These are phyloP conservation scores for Haplochromis burtoni DNA, from an alignment of 2,113 vertebrate genomes.

Conservation along the genomic window DNA sequence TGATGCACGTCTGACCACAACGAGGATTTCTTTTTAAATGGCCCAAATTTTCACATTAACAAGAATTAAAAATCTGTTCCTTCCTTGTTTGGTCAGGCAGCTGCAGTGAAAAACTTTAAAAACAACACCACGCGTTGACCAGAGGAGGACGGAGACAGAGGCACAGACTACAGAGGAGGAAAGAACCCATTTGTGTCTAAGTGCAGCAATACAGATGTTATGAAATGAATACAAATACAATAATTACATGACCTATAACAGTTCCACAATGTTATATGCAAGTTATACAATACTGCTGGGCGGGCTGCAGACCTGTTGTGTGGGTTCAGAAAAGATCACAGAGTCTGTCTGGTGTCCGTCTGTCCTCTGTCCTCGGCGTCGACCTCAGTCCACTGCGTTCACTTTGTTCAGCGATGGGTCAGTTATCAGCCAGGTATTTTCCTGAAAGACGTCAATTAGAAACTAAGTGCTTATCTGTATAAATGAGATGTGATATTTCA, in stretches of 20 bases:
- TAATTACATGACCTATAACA: slow-evolving; percentile 88
- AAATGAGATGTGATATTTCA: rapidly evolving
- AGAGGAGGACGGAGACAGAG: slow-evolving; percentile 44
- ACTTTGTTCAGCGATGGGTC: slow-evolving; percentile 48
- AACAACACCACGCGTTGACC: slow-evolving; percentile 38
- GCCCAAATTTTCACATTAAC: not conserved
- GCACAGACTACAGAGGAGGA: slow-evolving; percentile 22
- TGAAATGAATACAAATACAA: slow-evolving; percentile 92
- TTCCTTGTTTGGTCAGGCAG: slow-evolving; percentile 59
- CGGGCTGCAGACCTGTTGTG: slow-evolving; percentile 67
- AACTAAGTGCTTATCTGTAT: not conserved
- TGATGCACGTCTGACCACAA: not conserved
- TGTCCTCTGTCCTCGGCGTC: slow-evolving; percentile 38
- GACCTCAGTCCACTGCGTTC: slow-evolving; percentile 6
- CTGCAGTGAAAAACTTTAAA: slow-evolving; percentile 56
- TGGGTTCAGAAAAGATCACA: slow-evolving; percentile 48
- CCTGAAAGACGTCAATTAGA: slow-evolving; percentile 66
- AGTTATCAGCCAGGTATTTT: slow-evolving; percentile 97
- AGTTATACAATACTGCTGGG: slow-evolving; percentile 90
- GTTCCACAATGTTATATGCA: slow-evolving; percentile 87
- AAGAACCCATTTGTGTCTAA: slow-evolving; percentile 50
- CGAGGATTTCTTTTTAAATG: not conserved
- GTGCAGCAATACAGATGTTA: slow-evolving; percentile 63
- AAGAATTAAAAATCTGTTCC: not conserved
- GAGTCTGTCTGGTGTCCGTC: slow-evolving; percentile 26